phyloP scores from a whole-genome alignment of 2,888 invertebrate genomes.

The Rhaphigaster nebulosa region DNA sequence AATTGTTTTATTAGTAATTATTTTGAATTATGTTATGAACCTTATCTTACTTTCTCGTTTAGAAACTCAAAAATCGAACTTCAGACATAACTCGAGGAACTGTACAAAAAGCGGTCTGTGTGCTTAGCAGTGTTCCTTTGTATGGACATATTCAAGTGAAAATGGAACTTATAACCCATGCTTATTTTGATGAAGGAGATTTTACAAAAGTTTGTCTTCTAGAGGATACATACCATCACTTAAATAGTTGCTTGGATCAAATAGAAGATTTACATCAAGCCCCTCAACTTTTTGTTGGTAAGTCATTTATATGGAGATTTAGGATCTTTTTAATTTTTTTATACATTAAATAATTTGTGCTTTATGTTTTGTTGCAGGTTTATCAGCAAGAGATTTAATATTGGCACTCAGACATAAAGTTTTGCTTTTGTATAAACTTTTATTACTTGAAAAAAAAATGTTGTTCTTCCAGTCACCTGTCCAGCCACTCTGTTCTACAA shows the following conservation, averaged over 20 bases:
- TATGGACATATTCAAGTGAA: conserved; percentile 95
- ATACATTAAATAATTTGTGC: too few species aligned
- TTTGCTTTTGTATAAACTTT: conserved; percentile 90
- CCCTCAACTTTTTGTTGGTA: conserved; percentile 80
- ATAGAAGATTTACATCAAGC: conserved; percentile 68
- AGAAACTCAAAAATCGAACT: conserved; percentile 92
- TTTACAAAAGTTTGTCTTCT: conserved; percentile 87
- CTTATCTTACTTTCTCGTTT: conserved; percentile 66
- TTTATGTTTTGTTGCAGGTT: conserved; percentile 73
- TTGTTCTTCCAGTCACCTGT: conserved; percentile 95
- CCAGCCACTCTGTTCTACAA: conserved; percentile 86
- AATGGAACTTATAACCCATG: conserved; percentile 94
- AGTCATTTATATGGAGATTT: conserved; percentile 65
- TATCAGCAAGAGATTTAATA: conserved; percentile 85
- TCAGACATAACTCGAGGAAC: conserved; percentile 97
- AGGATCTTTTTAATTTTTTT: too few species aligned
- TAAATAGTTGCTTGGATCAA: conserved; percentile 85
- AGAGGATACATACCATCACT: conserved; percentile 91
- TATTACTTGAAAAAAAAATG: conserved; percentile 89
- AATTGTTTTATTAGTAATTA: not conserved
- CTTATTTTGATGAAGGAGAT: conserved; percentile 96
- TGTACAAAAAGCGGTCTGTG: conserved; percentile 98
- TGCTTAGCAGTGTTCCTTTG: conserved; percentile 89
- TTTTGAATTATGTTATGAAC: not conserved
- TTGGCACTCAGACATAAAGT: conserved; percentile 92